These are phyloP conservation scores for Cantharis flavilabris DNA, from an alignment of 2,888 invertebrate species.

Conservation along the genomic window DNA sequence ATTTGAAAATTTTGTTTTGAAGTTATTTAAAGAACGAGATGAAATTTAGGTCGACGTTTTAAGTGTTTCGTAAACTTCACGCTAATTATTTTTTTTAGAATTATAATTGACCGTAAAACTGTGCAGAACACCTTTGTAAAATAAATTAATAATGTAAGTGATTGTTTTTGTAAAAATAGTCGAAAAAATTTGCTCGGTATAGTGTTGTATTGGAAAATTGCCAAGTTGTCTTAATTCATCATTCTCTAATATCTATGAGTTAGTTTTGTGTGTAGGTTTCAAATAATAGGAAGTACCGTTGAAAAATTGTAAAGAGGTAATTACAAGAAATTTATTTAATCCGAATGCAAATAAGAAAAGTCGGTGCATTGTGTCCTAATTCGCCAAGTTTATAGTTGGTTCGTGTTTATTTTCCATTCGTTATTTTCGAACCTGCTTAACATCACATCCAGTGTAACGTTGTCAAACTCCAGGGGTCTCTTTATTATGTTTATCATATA, in stretches of 20 bases:
- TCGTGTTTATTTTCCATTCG: constrained; percentile 23
- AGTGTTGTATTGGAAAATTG: constrained; percentile 29
- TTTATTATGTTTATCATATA: constrained; percentile 18
- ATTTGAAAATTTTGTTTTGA: not conserved
- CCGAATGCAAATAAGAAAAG: constrained; percentile 10
- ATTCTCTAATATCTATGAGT: constrained; percentile 41
- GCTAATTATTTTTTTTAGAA: constrained; percentile 7
- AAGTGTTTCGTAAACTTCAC: constrained; percentile 3
- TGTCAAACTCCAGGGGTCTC: constrained; percentile 33
- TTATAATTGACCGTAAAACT: constrained; percentile 15
- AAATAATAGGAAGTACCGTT: constrained; percentile 39
- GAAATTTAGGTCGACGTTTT: constrained; percentile 3
- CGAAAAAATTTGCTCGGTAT: constrained; percentile 31
- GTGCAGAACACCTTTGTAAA: constrained; percentile 12
- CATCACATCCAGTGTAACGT: constrained; percentile 26
- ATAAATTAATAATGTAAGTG: constrained; percentile 25
- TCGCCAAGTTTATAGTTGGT: constrained; percentile 7
- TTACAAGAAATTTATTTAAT: constrained; percentile 19
- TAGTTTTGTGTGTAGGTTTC: constrained; percentile 39
- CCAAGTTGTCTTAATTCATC: constrained; percentile 42
- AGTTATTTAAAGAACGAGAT: constrained; percentile 1
- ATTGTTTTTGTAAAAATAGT: constrained; percentile 32
- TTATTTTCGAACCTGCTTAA: constrained; percentile 29
- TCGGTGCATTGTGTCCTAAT: constrained; percentile 8
- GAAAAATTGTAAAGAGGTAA: constrained; percentile 30